Conservation (phyloP, 2,113 vertebrate genomes). For the Raphicerus campestris region DNA sequence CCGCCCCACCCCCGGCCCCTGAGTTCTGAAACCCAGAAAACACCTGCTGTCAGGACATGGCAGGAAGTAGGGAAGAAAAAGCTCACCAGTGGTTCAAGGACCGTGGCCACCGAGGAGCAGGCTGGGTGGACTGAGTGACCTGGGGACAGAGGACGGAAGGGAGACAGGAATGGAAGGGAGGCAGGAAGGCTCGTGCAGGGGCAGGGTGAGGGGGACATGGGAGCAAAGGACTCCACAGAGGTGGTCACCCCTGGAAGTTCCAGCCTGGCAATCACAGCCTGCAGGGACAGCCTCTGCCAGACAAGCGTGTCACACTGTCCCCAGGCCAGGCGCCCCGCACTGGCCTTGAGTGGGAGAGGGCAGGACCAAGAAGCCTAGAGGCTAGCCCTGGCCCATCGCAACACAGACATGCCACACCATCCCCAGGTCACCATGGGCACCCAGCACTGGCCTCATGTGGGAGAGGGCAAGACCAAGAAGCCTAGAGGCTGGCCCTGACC, state of each 20-base stretch:
- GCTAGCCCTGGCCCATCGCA: neutral
- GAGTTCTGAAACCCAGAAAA: neutral
- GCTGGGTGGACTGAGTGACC: no score
- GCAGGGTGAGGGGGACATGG: neutral
- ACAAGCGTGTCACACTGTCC: neutral
- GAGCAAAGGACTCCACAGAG: neutral
- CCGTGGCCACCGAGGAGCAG: neutral
- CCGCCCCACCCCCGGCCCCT: accelerated
- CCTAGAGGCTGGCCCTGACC: neutral
- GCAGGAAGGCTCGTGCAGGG: neutral
- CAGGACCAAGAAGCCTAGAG: neutral
- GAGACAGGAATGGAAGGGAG: neutral
- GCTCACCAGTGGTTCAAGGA: neutral
- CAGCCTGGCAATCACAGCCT: neutral
- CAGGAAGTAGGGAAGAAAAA: neutral
- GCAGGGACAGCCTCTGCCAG: neutral
- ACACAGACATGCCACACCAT: neutral
- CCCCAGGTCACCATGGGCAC: no score
- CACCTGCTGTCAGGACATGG: neutral
- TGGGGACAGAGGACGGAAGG: neutral
- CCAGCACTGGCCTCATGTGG: no score
- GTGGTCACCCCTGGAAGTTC: neutral
- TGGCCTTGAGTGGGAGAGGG: neutral
- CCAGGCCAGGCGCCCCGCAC: neutral
- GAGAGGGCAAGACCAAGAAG: neutral